Evolutionary conservation across 2,797 vertebrate species (phyloP), one percentile per base, ranked within the genome.

Genomic region (Toxotes lorentzi): DNA sequence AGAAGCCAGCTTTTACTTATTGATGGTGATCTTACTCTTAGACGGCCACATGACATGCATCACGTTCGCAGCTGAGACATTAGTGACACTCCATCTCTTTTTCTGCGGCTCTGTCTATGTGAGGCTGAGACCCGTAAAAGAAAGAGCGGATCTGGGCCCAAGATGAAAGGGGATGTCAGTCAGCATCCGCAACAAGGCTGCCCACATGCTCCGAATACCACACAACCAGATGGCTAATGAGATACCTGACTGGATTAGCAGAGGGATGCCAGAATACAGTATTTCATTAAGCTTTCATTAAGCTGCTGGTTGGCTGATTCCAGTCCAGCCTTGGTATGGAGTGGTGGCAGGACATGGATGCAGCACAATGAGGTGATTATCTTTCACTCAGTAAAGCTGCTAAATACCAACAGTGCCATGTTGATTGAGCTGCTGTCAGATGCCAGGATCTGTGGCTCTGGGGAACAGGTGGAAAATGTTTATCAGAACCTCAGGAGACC

Each of bases 131-230:
- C 73, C 74, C 79, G 86, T 57, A 60, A 86, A 88, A 89, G 76
- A 66, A 57, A 76, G 77, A 82, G 38, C 79, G 70, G 73, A 70
- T 80, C 82, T 85, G 81, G 85, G 79, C 85, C 81, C 32, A 64
- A 91, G 92, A 95, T 95, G 83, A 95, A 95, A 95, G 88, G 77
- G 59, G 76, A 85, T 73, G 75, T 94, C 93, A 92, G 78, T 94
- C 93, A 92, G 65, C 90, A 57, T 90, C 79, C 32, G 67, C 66
- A 76, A 79, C 85, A 21, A 41, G 73, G 60, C 89, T 79, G 85
- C 87, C 92, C 93, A 92, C 92, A 93, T 94, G 92, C 88, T 89
- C 82, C 47, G 63, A 81, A 91, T 89, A 80, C 86, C 86, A 72
- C 78, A 84, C 78, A 78, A 34, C 66, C 81, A 61, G 57, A 77